These are phyloP conservation scores for Caenorhabditis angaria DNA, from an alignment of 2,888 invertebrate species.

Conservation along the genomic window DNA sequence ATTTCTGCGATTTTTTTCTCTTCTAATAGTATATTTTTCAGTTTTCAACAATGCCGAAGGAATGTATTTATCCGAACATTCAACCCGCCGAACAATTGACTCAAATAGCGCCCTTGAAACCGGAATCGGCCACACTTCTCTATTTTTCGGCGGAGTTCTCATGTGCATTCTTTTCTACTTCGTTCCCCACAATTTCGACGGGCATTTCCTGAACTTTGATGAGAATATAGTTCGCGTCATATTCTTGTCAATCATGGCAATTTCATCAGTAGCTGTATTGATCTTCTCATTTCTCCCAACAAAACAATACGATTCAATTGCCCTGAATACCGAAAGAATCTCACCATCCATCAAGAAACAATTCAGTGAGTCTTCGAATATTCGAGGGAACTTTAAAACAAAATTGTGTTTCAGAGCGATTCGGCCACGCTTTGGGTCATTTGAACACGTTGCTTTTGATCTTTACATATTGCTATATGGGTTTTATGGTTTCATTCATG, in stretches of 20 bases:
- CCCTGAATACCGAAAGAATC: constrained; percentile 23
- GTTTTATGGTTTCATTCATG: constrained; percentile 45
- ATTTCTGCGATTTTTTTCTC: too few relatives aligned
- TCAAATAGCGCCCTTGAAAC: constrained; percentile 45
- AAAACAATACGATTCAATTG: constrained; percentile 44
- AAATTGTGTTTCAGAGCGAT: constrained; percentile 26
- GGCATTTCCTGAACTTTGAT: constrained; percentile 37
- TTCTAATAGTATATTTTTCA: too few relatives aligned
- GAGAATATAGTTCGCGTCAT: constrained; percentile 39
- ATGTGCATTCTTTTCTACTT: constrained; percentile 39
- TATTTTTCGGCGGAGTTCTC: constrained; percentile 39
- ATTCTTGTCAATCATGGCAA: constrained; percentile 36
- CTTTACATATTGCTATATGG: constrained; percentile 43
- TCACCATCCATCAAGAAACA: constrained; percentile 23
- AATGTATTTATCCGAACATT: constrained; percentile 46
- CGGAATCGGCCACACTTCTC: constrained; percentile 37
- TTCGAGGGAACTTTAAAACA: too few relatives aligned
- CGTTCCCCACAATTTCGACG: constrained; percentile 39
- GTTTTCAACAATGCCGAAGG: constrained; percentile 50
- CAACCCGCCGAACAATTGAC: constrained; percentile 41
- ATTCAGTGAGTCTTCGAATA: constrained; percentile 37
- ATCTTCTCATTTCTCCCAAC: constrained; percentile 42
- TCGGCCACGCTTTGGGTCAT: constrained; percentile 26
- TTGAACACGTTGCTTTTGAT: constrained; percentile 35
- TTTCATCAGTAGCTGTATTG: constrained; percentile 30